Evolutionary conservation across 1,140 invertebrate species (phyloP).

Genomic region (Zaprionus africanus): DNA sequence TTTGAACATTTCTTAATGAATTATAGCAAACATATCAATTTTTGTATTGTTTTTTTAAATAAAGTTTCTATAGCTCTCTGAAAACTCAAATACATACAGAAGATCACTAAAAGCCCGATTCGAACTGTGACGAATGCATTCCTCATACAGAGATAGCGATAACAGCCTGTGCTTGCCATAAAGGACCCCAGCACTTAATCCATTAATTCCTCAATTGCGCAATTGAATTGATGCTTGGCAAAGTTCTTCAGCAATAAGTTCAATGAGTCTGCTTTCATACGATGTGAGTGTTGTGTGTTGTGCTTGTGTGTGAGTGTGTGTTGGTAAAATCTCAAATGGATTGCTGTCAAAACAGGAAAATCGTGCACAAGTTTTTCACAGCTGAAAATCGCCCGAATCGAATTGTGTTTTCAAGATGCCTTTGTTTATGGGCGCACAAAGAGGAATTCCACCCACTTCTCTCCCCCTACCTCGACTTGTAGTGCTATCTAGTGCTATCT

Average conservation of each 20-base stretch:
- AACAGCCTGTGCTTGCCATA: background rate
- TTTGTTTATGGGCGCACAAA: conserved; percentile 12
- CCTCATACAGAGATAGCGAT: background rate
- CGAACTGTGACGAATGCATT: background rate
- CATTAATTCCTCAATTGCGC: conserved; percentile 23
- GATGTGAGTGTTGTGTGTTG: background rate
- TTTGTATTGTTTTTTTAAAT: no score
- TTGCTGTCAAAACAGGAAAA: conserved; percentile 49
- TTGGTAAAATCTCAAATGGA: conserved; percentile 38
- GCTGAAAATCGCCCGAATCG: conserved; percentile 24
- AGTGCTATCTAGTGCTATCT: background rate
- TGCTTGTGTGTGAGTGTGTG: background rate
- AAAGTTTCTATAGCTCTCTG: no score
- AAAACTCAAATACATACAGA: background rate
- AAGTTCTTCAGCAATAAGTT: conserved; percentile 16
- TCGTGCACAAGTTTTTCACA: conserved; percentile 31
- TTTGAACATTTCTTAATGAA: no score
- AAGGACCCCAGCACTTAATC: background rate
- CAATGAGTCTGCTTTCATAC: conserved; percentile 4
- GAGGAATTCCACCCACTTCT: conserved; percentile 2
- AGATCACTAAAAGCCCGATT: background rate
- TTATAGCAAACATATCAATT: no score
- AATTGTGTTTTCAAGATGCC: conserved; percentile 46
- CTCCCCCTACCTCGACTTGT: background rate
- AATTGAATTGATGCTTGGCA: conserved; percentile 18